These are phyloP conservation scores for Chionoecetes opilio DNA, from an alignment of 1,140 invertebrate genomes.

Conservation along the genomic window DNA sequence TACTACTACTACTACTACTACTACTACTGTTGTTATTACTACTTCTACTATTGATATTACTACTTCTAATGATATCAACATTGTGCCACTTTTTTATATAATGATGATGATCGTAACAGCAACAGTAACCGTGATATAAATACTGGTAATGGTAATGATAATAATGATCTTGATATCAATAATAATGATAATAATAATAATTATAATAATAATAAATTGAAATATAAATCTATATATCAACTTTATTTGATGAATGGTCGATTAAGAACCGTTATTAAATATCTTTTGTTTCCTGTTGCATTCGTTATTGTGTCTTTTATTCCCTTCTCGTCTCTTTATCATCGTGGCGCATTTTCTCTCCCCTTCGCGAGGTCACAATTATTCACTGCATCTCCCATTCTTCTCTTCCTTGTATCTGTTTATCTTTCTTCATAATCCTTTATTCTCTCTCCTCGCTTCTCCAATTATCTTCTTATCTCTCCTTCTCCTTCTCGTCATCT, in stretches of 20 bases:
- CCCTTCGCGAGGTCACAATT: not conserved
- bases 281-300: not conserved
- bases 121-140: not conserved
- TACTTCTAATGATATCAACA: no score
- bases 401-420: not conserved
- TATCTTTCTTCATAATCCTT: not conserved
- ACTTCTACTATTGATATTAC: not conserved
- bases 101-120: no score
- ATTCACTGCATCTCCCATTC: not conserved
- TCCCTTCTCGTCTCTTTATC: not conserved
- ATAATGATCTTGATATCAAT: not conserved
- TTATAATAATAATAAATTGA: not conserved
- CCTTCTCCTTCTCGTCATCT: not conserved
- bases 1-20: conserved; percentile 53
- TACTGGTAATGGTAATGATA: not conserved
- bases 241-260: not conserved
- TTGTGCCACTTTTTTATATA: no score
- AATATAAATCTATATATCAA: not conserved
- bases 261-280: not conserved
- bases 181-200: conserved; percentile 32
- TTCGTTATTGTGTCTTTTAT: not conserved
- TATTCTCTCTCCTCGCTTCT: not conserved
- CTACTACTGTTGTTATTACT: not conserved
- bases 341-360: not conserved
- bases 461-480: conserved; percentile 30